A percentile compares a stretch with the other conserved stretches of the same genome.
Evolutionary conservation across 2,888 invertebrate species (phyloP).

Genomic region (Drosophila bunnanda): DNA sequence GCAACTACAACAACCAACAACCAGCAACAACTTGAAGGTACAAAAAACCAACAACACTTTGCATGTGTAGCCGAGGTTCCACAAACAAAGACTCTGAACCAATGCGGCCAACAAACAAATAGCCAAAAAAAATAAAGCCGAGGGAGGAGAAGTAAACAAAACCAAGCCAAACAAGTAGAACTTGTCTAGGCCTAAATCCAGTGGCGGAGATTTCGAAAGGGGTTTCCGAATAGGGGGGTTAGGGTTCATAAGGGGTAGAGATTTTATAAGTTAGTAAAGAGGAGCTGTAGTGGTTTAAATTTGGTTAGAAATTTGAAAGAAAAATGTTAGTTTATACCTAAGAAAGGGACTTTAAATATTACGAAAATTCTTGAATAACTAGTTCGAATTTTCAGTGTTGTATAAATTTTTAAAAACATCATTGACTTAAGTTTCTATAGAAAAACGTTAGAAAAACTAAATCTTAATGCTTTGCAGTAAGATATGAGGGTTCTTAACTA

Average conservation of each 20-base stretch:
- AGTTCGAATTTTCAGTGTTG: too few relatives aligned
- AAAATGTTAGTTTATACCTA: too few relatives aligned
- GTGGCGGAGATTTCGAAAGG: constrained; percentile 30
- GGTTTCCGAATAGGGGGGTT: constrained; percentile 1
- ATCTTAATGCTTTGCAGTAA: too few relatives aligned
- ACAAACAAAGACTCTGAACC: constrained; percentile 59
- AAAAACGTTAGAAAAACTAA: too few relatives aligned
- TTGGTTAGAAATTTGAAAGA: not conserved
- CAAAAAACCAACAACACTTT: constrained; percentile 73
- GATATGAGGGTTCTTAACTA: too few relatives aligned
- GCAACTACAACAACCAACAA: constrained; percentile 36
- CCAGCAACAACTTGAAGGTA: constrained; percentile 41
- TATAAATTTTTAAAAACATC: too few relatives aligned
- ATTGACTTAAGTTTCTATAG: too few relatives aligned
- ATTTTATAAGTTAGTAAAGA: not conserved
- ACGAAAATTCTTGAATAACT: too few relatives aligned
- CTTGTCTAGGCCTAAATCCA: constrained; percentile 71
- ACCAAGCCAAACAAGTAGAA: constrained; percentile 71
- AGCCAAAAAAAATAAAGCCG: constrained; percentile 43
- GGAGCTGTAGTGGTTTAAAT: not conserved
- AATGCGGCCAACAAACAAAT: constrained; percentile 48
- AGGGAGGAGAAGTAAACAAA: constrained; percentile 21
- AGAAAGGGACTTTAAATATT: too few relatives aligned
- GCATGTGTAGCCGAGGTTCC: constrained; percentile 60
- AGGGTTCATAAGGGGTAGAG: not conserved